A percentile compares a stretch with the other conserved stretches of the same genome.
These are phyloP conservation scores for Macroteleia sp. DNA, from an alignment of 2,888 invertebrate species.

Conservation along the genomic window DNA sequence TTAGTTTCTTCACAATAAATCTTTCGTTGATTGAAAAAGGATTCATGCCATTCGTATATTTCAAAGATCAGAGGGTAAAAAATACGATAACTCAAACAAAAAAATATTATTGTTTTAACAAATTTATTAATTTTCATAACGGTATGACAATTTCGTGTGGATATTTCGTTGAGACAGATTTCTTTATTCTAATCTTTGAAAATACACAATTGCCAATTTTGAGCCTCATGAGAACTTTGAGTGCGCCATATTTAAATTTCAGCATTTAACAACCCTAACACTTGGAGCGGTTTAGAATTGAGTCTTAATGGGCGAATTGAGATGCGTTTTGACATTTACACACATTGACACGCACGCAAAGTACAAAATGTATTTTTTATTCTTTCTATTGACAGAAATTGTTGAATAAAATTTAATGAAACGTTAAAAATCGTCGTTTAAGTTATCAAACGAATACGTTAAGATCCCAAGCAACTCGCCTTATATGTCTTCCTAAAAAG, in stretches of 20 bases:
- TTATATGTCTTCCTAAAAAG: conserved; percentile 7
- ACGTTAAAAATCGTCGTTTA: conserved; percentile 16
- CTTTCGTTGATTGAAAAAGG: conserved; percentile 27
- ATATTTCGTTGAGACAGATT: conserved; percentile 15
- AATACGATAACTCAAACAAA: too few relatives aligned
- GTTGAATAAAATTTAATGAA: conserved; percentile 37
- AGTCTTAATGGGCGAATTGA: conserved; percentile 43
- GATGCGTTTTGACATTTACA: conserved; percentile 45
- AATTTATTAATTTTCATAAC: too few relatives aligned
- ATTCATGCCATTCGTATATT: conserved; percentile 19
- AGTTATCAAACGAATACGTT: conserved; percentile 13
- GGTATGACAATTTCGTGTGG: conserved; percentile 3
- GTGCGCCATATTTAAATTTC: conserved; percentile 15
- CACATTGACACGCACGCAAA: conserved; percentile 50
- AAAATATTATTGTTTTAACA: neutral
- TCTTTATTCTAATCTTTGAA: too few relatives aligned
- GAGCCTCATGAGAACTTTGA: conserved; percentile 41
- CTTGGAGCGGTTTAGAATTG: conserved; percentile 52
- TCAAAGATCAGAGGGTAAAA: conserved; percentile 3
- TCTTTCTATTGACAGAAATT: conserved; percentile 12
- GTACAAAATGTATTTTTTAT: conserved; percentile 46
- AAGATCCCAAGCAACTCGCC: neutral
- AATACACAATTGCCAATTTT: conserved; percentile 27
- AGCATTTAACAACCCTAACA: conserved; percentile 28
- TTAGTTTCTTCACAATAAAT: neutral